Evolutionary conservation across 1,140 invertebrate species (phyloP).

Genomic region (Danaus plexippus): DNA sequence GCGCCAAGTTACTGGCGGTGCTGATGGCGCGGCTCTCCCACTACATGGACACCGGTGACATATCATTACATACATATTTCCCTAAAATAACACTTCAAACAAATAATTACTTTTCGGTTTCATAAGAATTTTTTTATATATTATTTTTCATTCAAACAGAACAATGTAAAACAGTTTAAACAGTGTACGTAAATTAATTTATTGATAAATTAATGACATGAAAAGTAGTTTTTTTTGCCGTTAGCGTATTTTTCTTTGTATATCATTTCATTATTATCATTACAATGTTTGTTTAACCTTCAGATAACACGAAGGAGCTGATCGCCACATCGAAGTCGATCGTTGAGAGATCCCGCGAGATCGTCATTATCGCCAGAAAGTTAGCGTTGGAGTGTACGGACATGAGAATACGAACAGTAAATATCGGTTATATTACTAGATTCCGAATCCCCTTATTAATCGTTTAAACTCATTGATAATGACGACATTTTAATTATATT

Average conservation of each 20-base stretch:
- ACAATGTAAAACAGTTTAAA: too few species aligned
- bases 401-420: slow-evolving; percentile 95
- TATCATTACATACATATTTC: not conserved
- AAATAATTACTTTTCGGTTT: not conserved
- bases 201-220: too few species aligned
- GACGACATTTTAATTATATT: too few species aligned
- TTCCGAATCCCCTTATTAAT: too few species aligned
- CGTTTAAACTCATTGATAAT: too few species aligned
- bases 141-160: too few species aligned
- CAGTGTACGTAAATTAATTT: too few species aligned
- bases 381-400: slow-evolving; percentile 97
- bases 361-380: slow-evolving; percentile 95
- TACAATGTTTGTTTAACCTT: slow-evolving; percentile 28
- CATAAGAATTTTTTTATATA: not conserved
- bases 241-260: too few species aligned
- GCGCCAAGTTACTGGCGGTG: slow-evolving; percentile 98
- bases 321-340: slow-evolving; percentile 97
- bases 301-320: slow-evolving; percentile 94
- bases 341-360: slow-evolving; percentile 96
- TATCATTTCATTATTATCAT: too few species aligned
- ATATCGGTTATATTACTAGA: slow-evolving; percentile 19
- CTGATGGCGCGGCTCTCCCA: slow-evolving; percentile 98
- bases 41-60: slow-evolving; percentile 46
- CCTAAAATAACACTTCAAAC: not conserved
- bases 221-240: too few species aligned